Percentiles rank a stretch among this genome's conserved stretches.
phyloP scores from a whole-genome alignment of 2,113 vertebrate species.

The Apistogramma diplotaenia region DNA sequence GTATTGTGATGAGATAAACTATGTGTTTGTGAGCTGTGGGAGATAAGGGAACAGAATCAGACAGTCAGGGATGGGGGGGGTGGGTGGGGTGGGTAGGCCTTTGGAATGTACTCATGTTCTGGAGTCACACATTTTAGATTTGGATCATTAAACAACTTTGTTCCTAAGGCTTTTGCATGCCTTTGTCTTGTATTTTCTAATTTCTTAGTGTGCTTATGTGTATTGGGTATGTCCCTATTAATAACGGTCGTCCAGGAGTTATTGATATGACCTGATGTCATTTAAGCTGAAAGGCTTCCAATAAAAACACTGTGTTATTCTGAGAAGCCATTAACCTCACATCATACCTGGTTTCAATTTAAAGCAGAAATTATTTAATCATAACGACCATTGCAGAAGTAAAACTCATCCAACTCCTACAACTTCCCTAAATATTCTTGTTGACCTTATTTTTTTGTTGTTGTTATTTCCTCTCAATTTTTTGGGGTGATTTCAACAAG shows the following conservation, averaged over 20 bases:
- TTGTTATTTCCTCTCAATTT: neutral
- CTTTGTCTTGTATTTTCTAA: slow-evolving; percentile 30
- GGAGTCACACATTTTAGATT: slow-evolving; percentile 57
- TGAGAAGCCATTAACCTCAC: slow-evolving; percentile 9
- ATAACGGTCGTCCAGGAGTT: neutral
- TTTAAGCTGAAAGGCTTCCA: slow-evolving; percentile 33
- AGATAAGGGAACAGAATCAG: slow-evolving; percentile 46
- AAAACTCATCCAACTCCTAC: neutral
- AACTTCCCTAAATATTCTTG: neutral
- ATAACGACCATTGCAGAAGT: neutral
- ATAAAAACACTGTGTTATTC: neutral
- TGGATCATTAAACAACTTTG: slow-evolving; percentile 51
- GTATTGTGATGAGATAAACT: slow-evolving; percentile 53
- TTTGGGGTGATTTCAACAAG: neutral
- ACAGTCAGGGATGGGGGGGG: slow-evolving; percentile 23
- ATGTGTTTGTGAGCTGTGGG: slow-evolving; percentile 14
- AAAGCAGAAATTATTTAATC: slow-evolving; percentile 21
- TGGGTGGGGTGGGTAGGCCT: too few species aligned
- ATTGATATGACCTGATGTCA: neutral
- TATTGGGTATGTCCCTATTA: neutral
- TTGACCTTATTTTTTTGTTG: neutral
- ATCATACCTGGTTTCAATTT: neutral
- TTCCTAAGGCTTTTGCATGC: slow-evolving; percentile 45
- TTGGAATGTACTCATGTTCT: slow-evolving; percentile 56
- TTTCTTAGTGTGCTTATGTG: neutral